Conservation (phyloP, 2,797 vertebrate species). For the Ataeniobius toweri region DNA sequence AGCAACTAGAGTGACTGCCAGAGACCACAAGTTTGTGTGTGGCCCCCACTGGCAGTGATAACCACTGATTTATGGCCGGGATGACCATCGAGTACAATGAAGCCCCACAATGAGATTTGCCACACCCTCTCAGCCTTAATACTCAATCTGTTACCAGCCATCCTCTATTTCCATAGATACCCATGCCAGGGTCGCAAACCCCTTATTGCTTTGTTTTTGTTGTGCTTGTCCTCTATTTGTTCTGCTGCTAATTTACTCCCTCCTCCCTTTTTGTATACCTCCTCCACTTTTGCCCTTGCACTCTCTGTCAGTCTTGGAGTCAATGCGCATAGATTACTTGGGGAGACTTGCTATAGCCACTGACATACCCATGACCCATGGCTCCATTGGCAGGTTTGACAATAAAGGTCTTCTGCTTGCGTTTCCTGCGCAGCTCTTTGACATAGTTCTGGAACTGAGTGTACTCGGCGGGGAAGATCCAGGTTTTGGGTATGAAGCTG, state of each 20-base stretch:
- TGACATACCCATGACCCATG: constrained; percentile 97
- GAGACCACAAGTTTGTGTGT: constrained; percentile 35
- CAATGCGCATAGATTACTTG: constrained; percentile 5
- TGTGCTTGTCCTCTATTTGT: constrained; percentile 43
- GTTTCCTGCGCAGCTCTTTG: constrained; percentile 94
- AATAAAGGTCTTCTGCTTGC: constrained; percentile 97
- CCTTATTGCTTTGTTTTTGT: constrained; percentile 54
- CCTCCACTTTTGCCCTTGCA: constrained; percentile 2
- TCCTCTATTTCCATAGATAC: constrained; percentile 53
- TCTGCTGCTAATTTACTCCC: constrained; percentile 38
- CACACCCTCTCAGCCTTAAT: constrained; percentile 64
- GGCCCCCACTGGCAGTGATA: constrained; percentile 57
- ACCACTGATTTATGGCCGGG: constrained; percentile 67
- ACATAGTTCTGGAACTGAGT: constrained; percentile 98
- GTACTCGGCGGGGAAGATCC: constrained; percentile 98
- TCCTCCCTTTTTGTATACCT: constrained; percentile 1
- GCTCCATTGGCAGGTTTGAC: constrained; percentile 98
- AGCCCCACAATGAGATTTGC: constrained; percentile 63
- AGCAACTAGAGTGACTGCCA: constrained; percentile 57
- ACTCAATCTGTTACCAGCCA: constrained; percentile 54
- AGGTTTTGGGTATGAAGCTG: constrained; percentile 95
- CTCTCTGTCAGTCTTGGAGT: constrained; percentile 2
- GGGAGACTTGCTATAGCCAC: constrained; percentile 16
- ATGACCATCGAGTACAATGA: constrained; percentile 68
- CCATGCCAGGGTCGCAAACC: constrained; percentile 57